These are phyloP conservation scores for Euwallacea similis DNA, from an alignment of 1,140 invertebrate species.

Conservation along the genomic window DNA sequence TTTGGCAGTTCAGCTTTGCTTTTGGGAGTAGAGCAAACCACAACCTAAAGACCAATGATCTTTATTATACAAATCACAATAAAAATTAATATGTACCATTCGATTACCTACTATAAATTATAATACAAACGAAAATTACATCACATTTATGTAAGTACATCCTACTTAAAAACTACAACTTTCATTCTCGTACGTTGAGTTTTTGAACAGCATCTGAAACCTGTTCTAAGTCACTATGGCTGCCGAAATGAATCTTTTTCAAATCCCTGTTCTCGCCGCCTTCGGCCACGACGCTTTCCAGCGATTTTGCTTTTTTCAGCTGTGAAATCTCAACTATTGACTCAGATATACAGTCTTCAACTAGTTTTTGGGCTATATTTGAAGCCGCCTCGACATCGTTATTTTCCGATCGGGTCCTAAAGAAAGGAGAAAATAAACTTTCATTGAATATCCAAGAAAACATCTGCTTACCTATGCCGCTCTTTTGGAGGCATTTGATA, in stretches of 20 bases:
- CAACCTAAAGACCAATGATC: background rate
- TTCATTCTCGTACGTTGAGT: slow-evolving; percentile 41
- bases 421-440: slow-evolving; percentile 18
- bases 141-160: slow-evolving; percentile 1
- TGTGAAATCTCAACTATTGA: slow-evolving; percentile 43
- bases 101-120: background rate
- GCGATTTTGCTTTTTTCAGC: slow-evolving; percentile 50
- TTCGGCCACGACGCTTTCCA: slow-evolving; percentile 49
- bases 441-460: background rate
- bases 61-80: slow-evolving; percentile 1
- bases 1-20: too few species aligned
- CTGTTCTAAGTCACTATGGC: slow-evolving; percentile 46
- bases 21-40: too few species aligned
- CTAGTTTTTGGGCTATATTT: slow-evolving; percentile 42
- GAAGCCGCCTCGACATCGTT: slow-evolving; percentile 55
- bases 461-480: slow-evolving; percentile 48
- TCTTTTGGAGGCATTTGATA: slow-evolving; percentile 48
- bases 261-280: slow-evolving; percentile 35
- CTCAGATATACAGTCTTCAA: slow-evolving; percentile 46
- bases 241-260: slow-evolving; percentile 29
- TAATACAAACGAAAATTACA: slow-evolving; percentile 1
- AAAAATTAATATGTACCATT: background rate
- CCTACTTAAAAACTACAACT: background rate
- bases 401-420: slow-evolving; percentile 62
- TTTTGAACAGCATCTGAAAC: slow-evolving; percentile 50